Evolutionary conservation across 2,888 invertebrate species (phyloP).

Genomic region (Tribolium freemani): DNA sequence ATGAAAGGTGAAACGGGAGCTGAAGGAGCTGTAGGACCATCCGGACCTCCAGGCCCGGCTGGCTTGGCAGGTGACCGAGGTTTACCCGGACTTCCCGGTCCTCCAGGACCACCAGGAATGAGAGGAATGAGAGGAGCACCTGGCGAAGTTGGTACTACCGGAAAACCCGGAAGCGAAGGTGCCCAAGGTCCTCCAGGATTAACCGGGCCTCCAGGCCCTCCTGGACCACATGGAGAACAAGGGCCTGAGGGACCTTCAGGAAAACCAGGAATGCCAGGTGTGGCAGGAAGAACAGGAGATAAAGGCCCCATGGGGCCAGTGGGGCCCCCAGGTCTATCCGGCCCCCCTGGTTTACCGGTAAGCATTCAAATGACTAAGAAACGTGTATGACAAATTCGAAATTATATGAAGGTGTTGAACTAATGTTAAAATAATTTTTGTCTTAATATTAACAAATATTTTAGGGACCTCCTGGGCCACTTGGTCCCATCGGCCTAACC

Average conservation of each 20-base stretch:
- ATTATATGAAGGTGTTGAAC: too few relatives aligned
- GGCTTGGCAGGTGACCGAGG: slow-evolving; percentile 79
- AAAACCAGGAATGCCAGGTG: slow-evolving; percentile 80
- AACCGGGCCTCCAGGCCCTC: slow-evolving; percentile 77
- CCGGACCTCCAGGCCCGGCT: slow-evolving; percentile 79
- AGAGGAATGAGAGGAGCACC: slow-evolving; percentile 76
- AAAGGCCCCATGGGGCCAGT: slow-evolving; percentile 79
- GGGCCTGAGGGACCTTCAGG: slow-evolving; percentile 76
- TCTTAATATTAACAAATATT: slow-evolving; percentile 14
- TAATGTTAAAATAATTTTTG: background rate
- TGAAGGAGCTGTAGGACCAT: slow-evolving; percentile 78
- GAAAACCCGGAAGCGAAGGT: slow-evolving; percentile 82
- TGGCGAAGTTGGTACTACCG: slow-evolving; percentile 81
- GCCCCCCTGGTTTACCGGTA: slow-evolving; percentile 80
- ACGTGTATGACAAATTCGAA: too few relatives aligned
- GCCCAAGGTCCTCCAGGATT: slow-evolving; percentile 78
- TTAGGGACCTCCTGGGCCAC: slow-evolving; percentile 77
- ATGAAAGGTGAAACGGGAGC: slow-evolving; percentile 82
- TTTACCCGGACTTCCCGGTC: slow-evolving; percentile 75
- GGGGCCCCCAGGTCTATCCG: slow-evolving; percentile 76
- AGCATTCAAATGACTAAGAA: slow-evolving; percentile 55
- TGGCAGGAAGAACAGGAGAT: slow-evolving; percentile 81
- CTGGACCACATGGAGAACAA: slow-evolving; percentile 74
- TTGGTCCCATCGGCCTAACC: slow-evolving; percentile 77
- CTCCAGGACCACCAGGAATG: slow-evolving; percentile 75